phyloP scores from a whole-genome alignment of 2,797 vertebrate species.

The Alcedo atthis region DNA sequence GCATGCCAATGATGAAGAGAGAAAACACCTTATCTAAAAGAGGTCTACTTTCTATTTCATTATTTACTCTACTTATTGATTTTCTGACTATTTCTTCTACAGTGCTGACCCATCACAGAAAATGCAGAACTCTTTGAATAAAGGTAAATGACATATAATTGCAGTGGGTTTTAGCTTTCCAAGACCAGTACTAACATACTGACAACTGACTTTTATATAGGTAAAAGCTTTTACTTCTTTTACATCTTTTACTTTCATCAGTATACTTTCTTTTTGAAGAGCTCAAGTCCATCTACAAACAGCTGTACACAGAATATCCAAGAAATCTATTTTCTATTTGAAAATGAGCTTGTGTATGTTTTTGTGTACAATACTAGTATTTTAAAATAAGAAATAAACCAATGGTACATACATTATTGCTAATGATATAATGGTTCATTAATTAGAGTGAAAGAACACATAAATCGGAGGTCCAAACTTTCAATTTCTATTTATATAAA shows the following conservation, averaged over 20 bases:
- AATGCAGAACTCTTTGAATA: constrained; percentile 82
- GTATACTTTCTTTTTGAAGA: background rate
- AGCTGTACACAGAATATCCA: background rate
- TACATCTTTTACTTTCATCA: background rate
- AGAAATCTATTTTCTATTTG: background rate
- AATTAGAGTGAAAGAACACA: background rate
- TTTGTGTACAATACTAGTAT: background rate
- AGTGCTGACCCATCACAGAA: constrained; percentile 82
- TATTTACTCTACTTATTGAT: constrained; percentile 86
- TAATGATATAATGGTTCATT: background rate
- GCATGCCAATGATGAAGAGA: constrained; percentile 33
- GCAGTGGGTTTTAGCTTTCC: constrained; percentile 73
- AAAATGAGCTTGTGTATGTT: background rate
- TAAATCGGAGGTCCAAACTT: background rate
- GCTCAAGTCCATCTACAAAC: background rate
- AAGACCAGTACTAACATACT: constrained; percentile 7
- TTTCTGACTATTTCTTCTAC: constrained; percentile 87
- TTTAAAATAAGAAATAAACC: background rate
- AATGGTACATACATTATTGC: fast-evolving
- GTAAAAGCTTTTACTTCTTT: background rate
- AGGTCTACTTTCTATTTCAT: constrained; percentile 83
- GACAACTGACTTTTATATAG: constrained; percentile 59
- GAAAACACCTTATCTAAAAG: constrained; percentile 48
- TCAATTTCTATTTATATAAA: background rate
- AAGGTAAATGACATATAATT: constrained; percentile 74